Percentiles rank a stretch among this genome's conserved stretches.
Evolutionary conservation across 2,888 invertebrate genomes (phyloP).

Genomic region (Lucinisca nassula): DNA sequence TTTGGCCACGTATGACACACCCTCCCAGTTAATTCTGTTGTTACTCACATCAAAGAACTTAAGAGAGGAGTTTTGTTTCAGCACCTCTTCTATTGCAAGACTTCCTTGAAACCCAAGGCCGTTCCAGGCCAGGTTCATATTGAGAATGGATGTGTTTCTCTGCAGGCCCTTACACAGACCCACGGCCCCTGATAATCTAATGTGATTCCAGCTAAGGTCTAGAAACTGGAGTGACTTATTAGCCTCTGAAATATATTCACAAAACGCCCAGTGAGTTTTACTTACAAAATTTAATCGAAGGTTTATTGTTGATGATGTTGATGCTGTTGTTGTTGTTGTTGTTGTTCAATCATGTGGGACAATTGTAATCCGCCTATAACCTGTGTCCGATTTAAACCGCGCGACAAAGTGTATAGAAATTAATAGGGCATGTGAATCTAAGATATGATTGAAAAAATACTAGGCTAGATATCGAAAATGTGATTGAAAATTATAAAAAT

Average conservation of each 20-base stretch:
- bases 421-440: too few relatives aligned
- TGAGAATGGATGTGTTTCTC: constrained; percentile 75
- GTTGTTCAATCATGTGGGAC: too few relatives aligned
- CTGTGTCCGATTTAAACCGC: too few relatives aligned
- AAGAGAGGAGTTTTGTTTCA: constrained; percentile 82
- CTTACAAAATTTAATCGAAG: too few relatives aligned
- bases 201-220: constrained; percentile 87
- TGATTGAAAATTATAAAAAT: too few relatives aligned
- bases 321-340: too few relatives aligned
- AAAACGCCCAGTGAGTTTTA: too few relatives aligned
- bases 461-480: too few relatives aligned
- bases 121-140: constrained; percentile 85
- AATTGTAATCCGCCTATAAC: too few relatives aligned
- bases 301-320: too few relatives aligned
- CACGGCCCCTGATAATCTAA: constrained; percentile 84
- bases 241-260: constrained; percentile 70
- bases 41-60: constrained; percentile 83
- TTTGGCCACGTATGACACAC: constrained; percentile 81
- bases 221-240: constrained; percentile 76
- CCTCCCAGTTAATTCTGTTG: constrained; percentile 87
- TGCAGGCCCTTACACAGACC: constrained; percentile 83
- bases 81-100: constrained; percentile 82
- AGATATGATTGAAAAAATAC: too few relatives aligned
- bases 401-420: too few relatives aligned
- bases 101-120: constrained; percentile 86